Base-by-base conservation (phyloP, 37 sponge, comb jelly and placozoan species). In the Chondrosia reniformis region DNA sequence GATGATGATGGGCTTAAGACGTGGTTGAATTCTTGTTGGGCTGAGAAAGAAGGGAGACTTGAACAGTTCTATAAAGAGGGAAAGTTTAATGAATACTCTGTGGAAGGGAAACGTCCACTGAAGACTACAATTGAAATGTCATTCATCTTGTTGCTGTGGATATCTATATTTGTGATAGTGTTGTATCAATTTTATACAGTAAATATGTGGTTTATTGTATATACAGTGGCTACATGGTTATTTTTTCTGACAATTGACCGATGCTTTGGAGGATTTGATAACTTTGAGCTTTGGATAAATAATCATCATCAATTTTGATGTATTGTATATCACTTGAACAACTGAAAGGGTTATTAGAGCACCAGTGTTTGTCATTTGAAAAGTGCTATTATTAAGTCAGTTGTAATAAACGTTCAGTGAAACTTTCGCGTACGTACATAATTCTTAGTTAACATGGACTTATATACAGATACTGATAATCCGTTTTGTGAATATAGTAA, bases 11-110 rank as follows among this genome's bases (percentile, higher is more conserved):
- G 66, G 6, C 76, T 94, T 22, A 71, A 27, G 21, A 64, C 74
- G 27, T 94, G 95, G 95, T 77, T 86, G 40, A 55, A 84, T 58
- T 8, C 42, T 4, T 55, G 77, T 3, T 94, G 95, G 95, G 59
- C 49, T 28, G 36, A 85, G 38, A 94, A 94, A 52, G 95, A 94
- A 66, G 63, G 74, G 31, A 41, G 78, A 27, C 67, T 94, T 75
- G 65, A 67, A 15, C 17, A 85, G 30, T 94, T 94, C 46, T 88
- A 94, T 71, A 7, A 31, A 5, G 69, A 80, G 13, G 82, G 85
- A 0, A 45, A 66, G 57, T 93, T 93, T 78, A 30, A 33, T 7
- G 36, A 34, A 22, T 43, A 39, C 3, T 17, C 24, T 7, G 10
- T 24, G 32, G 72, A 69, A 25, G 9, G 44, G 22, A 44, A 3